These are phyloP conservation scores for Stercorarius parasiticus DNA, from an alignment of 2,113 vertebrate genomes.

Conservation along the genomic window DNA sequence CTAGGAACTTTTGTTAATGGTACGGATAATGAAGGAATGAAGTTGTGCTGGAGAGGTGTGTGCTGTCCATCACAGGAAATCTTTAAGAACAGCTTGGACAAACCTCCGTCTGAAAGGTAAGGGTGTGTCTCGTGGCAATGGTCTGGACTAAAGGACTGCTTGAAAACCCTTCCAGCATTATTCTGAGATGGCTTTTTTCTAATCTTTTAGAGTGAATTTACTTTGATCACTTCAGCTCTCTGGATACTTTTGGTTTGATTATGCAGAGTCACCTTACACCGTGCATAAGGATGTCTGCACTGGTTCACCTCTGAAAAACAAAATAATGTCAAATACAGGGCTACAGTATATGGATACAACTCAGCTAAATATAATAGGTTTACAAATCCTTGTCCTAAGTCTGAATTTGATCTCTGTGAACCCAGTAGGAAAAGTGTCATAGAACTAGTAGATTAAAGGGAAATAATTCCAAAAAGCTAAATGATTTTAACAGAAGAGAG, in stretches of 20 bases:
- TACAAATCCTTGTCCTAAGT: background rate
- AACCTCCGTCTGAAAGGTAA: background rate
- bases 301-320: background rate
- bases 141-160: background rate
- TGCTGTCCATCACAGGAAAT: background rate
- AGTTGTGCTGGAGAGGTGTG: background rate
- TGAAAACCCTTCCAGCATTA: background rate
- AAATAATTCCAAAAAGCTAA: background rate
- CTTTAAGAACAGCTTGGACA: background rate
- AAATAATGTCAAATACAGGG: background rate
- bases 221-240: background rate
- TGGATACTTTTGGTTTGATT: background rate
- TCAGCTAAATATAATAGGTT: background rate
- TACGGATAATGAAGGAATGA: background rate
- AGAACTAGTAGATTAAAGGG: background rate
- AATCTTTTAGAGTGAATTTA: background rate
- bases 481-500: background rate
- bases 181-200: background rate
- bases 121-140: accelerated
- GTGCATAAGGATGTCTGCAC: background rate
- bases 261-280: background rate
- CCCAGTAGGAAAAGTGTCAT: background rate
- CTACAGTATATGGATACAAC: background rate
- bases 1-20: background rate
- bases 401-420: background rate